A percentile compares a stretch with the other conserved stretches of the same genome.
These are phyloP conservation scores for Varanus salvator DNA, from an alignment of 2,113 vertebrate genomes.

Conservation along the genomic window DNA sequence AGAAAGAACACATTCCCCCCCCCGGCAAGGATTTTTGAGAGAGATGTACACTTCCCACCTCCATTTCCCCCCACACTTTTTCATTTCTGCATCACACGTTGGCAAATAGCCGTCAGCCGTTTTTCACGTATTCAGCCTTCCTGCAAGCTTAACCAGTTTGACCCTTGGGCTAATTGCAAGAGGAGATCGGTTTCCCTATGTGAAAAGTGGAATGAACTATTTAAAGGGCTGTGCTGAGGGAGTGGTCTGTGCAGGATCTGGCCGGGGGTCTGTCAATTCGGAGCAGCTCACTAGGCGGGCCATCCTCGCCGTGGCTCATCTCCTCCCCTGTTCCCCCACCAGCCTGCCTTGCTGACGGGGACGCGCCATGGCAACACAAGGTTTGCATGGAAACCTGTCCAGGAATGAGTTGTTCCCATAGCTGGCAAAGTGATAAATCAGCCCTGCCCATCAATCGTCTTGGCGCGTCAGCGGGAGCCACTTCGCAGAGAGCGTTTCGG, in stretches of 20 bases:
- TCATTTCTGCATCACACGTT: not conserved
- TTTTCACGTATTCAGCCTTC: too few relatives aligned
- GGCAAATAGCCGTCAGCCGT: not conserved
- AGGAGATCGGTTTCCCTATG: not conserved
- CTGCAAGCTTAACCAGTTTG: not conserved
- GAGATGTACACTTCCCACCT: too few relatives aligned
- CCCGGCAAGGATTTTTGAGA: too few relatives aligned
- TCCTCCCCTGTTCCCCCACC: not conserved
- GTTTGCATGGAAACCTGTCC: not conserved
- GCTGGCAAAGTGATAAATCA: constrained; percentile 1
- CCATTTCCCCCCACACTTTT: too few relatives aligned
- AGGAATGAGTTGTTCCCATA: not conserved
- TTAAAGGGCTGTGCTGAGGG: too few relatives aligned
- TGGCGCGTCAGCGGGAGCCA: constrained; percentile 11
- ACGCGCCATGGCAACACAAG: not conserved
- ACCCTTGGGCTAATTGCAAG: not conserved
- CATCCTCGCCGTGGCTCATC: too few relatives aligned
- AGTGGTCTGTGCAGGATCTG: too few relatives aligned
- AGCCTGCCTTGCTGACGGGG: not conserved
- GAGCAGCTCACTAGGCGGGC: not conserved
- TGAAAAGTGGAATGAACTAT: not conserved
- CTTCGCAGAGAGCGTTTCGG: constrained; percentile 20
- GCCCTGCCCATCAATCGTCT: constrained; percentile 13
- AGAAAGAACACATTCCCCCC: too few relatives aligned
- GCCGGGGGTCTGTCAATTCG: not conserved